phyloP scores from a whole-genome alignment of 2,113 vertebrate species.

The Cichladusa arquata region DNA sequence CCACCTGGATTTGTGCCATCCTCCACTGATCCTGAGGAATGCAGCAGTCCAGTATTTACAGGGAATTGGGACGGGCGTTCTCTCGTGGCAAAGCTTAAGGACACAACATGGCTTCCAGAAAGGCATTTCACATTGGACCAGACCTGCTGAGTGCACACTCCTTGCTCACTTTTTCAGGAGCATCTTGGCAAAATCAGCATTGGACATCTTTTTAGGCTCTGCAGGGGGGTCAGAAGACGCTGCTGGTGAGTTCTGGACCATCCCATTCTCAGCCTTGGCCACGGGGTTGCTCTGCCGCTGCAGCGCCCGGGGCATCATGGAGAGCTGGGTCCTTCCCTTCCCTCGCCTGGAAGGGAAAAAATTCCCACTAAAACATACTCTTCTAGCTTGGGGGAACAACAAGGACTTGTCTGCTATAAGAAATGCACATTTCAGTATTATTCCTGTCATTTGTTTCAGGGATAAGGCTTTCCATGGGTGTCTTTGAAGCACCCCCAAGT shows the following conservation, averaged over 20 bases:
- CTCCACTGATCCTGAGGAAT: neutral
- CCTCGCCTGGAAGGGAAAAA: constrained; percentile 77
- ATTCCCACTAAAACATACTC: neutral
- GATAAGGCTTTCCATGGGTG: neutral
- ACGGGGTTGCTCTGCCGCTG: constrained; percentile 74
- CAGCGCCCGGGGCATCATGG: constrained; percentile 88
- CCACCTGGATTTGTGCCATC: neutral
- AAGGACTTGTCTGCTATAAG: neutral
- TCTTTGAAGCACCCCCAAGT: neutral
- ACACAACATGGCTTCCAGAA: constrained; percentile 82
- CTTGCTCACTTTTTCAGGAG: constrained; percentile 87
- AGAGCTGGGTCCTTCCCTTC: constrained; percentile 90
- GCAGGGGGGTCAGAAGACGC: neutral
- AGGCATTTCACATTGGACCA: constrained; percentile 69
- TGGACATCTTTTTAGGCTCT: constrained; percentile 85
- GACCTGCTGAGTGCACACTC: neutral
- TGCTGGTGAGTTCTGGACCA: constrained; percentile 47
- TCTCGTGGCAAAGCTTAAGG: constrained; percentile 70
- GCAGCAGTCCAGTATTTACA: constrained; percentile 44
- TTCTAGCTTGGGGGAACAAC: neutral
- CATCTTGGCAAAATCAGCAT: constrained; percentile 95
- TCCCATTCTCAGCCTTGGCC: constrained; percentile 85
- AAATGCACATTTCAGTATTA: neutral
- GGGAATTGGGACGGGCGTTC: neutral
- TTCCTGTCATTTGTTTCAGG: neutral